A percentile compares a stretch with the other conserved stretches of the same genome.
These are phyloP conservation scores for Platycercus adscitus DNA, from an alignment of 2,113 vertebrate species.

Conservation along the genomic window DNA sequence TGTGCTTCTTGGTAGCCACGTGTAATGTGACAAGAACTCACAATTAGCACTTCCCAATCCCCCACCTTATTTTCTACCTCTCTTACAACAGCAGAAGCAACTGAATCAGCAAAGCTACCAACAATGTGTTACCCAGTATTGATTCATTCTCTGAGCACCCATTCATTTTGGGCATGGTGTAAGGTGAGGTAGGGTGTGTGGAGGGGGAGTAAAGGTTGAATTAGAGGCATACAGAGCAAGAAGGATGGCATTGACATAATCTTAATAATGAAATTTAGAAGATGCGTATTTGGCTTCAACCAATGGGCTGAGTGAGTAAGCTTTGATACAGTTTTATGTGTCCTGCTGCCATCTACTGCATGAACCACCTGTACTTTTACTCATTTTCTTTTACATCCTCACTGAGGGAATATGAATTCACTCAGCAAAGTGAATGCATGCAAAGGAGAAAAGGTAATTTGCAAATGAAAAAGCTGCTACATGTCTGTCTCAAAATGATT, in stretches of 20 bases:
- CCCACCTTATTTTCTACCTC: not conserved
- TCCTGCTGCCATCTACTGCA: conserved; percentile 1
- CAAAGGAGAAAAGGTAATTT: conserved; percentile 11
- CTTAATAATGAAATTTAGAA: not conserved
- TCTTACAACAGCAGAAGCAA: not conserved
- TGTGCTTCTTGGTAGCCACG: not conserved
- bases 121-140: not conserved
- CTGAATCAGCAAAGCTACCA: not conserved
- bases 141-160: conserved; percentile 22
- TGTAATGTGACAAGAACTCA: not conserved
- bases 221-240: not conserved
- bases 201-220: not conserved
- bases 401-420: not conserved
- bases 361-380: not conserved
- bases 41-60: not conserved
- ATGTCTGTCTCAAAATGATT: not conserved
- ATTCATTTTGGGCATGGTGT: not conserved
- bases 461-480: not conserved
- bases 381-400: not conserved
- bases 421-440: not conserved
- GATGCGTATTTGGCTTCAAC: not conserved
- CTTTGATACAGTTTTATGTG: not conserved
- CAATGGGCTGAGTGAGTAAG: not conserved
- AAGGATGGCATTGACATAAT: not conserved
- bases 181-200: not conserved